These are phyloP conservation scores for Cheilosia pagana DNA, from an alignment of 2,888 invertebrate genomes.

Conservation along the genomic window DNA sequence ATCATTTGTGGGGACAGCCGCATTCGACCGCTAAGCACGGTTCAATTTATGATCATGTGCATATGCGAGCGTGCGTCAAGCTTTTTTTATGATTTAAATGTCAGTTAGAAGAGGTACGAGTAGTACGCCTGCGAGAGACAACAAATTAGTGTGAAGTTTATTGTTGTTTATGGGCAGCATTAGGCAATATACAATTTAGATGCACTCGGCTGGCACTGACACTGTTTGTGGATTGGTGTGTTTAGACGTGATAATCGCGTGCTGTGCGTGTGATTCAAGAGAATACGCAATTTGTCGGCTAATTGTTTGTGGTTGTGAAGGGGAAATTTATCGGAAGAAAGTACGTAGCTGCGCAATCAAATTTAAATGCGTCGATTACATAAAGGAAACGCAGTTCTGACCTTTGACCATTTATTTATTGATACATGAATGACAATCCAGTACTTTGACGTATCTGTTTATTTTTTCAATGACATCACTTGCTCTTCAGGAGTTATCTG, in stretches of 20 bases:
- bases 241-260: slow-evolving; percentile 29
- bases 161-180: slow-evolving; percentile 22
- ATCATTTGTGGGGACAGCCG: slow-evolving; percentile 35
- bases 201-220: slow-evolving; percentile 62
- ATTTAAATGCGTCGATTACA: too few relatives aligned
- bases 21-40: slow-evolving; percentile 20
- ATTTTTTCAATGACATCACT: too few relatives aligned
- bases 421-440: too few relatives aligned
- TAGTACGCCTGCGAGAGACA: slow-evolving; percentile 18
- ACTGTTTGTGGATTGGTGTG: slow-evolving; percentile 31
- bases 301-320: background rate
- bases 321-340: background rate
- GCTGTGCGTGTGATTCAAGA: slow-evolving; percentile 16
- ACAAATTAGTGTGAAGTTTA: slow-evolving; percentile 24
- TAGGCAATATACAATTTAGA: slow-evolving; percentile 40
- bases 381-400: too few relatives aligned
- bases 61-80: slow-evolving; percentile 43
- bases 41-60: slow-evolving; percentile 52
- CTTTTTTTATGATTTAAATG: slow-evolving; percentile 39
- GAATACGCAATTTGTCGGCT: slow-evolving; percentile 8
- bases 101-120: slow-evolving; percentile 41
- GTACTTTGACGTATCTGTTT: too few relatives aligned
- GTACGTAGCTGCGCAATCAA: background rate
- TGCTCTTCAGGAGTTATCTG: too few relatives aligned
- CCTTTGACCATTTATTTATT: too few relatives aligned